A percentile compares a stretch with the other conserved stretches of the same genome.
Conservation (phyloP, 2,797 vertebrate genomes). For the Jordanella pulchra region DNA sequence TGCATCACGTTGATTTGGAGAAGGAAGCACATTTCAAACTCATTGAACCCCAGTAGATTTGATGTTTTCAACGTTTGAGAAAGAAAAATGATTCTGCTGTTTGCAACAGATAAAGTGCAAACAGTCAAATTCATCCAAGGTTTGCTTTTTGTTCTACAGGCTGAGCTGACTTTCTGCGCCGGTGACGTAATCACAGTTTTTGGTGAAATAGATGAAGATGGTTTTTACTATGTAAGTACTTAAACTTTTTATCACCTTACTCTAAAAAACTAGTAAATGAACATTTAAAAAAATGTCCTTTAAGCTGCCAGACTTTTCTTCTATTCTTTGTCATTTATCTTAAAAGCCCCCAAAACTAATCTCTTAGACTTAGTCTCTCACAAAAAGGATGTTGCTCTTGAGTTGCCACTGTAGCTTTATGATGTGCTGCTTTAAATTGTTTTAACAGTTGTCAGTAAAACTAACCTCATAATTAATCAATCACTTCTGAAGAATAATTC, state of each 20-base stretch:
- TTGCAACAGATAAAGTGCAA: not conserved
- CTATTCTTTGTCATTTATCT: not conserved
- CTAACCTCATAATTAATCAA: too few species aligned
- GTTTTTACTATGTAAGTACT: conserved; percentile 96
- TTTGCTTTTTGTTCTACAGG: conserved; percentile 74
- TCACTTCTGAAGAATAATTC: not conserved
- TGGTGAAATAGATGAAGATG: conserved; percentile 97
- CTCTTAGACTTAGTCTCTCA: not conserved
- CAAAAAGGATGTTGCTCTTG: not conserved
- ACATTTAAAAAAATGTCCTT: not conserved
- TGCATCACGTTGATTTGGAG: conserved; percentile 73
- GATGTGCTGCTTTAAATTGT: not conserved
- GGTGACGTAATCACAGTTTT: conserved; percentile 95
- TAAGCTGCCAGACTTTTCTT: not conserved
- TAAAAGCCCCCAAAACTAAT: not conserved
- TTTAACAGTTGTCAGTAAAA: too few species aligned
- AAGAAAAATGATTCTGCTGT: conserved; percentile 15
- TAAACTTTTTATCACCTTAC: not conserved
- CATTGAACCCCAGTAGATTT: conserved; percentile 46
- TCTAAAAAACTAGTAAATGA: not conserved
- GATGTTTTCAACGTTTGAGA: conserved; percentile 40
- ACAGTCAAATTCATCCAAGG: conserved; percentile 9
- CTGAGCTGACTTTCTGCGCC: conserved; percentile 95
- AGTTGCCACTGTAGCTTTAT: not conserved
- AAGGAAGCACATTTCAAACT: conserved; percentile 68